Percentiles rank a stretch among this genome's conserved stretches.
These are phyloP conservation scores for Gymnorhina tibicen DNA, from an alignment of 2,113 vertebrate species.

Conservation along the genomic window DNA sequence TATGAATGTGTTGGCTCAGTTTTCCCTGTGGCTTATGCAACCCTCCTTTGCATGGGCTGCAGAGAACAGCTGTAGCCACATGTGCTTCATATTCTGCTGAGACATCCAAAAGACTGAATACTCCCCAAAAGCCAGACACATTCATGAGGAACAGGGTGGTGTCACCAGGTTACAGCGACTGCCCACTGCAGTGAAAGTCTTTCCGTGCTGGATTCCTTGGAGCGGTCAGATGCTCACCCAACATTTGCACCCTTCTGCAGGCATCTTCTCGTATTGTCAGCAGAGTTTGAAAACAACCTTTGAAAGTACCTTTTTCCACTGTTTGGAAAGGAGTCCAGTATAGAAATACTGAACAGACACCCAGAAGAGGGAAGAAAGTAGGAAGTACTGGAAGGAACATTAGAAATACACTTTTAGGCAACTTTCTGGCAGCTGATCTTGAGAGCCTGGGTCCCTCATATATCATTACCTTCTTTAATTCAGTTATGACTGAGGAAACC, in stretches of 20 bases:
- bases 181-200: neutral
- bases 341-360: neutral
- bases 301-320: neutral
- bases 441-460: neutral
- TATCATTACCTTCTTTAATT: neutral
- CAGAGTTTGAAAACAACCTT: neutral
- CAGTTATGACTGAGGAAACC: neutral
- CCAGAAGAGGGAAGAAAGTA: neutral
- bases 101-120: neutral
- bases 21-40: neutral
- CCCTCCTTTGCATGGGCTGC: neutral
- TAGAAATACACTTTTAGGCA: neutral
- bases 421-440: neutral
- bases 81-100: neutral
- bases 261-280: neutral
- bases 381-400: neutral
- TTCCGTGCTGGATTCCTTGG: neutral
- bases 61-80: neutral
- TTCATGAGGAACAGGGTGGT: accelerated
- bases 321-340: neutral
- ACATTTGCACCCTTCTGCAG: neutral
- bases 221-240: neutral
- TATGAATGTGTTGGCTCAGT: neutral
- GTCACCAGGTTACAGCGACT: accelerated
- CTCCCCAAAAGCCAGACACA: neutral